A percentile compares a stretch with the other conserved stretches of the same genome.
These are phyloP conservation scores for Lordiphosa fenestrarum DNA, from an alignment of 2,888 invertebrate species.

Conservation along the genomic window DNA sequence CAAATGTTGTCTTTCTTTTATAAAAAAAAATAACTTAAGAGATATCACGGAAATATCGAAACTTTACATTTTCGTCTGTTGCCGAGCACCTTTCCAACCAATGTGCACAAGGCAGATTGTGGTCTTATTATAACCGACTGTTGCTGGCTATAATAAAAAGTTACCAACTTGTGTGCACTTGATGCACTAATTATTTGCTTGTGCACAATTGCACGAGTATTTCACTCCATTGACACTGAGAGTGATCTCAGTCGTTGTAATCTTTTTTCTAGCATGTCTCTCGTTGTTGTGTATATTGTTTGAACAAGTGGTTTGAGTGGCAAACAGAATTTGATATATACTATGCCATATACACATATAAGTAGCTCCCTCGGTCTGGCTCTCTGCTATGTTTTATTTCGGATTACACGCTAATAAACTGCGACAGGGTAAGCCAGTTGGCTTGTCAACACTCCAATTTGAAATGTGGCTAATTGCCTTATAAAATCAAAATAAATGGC, in stretches of 20 bases:
- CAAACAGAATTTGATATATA: too few species aligned
- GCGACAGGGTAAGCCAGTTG: slow-evolving; percentile 26
- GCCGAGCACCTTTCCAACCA: too few species aligned
- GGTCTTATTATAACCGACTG: background rate
- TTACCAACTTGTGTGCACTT: slow-evolving; percentile 17
- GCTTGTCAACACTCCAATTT: slow-evolving; percentile 21
- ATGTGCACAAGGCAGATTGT: background rate
- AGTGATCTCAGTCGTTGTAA: too few species aligned
- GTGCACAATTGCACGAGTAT: slow-evolving; percentile 6
- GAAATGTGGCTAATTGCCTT: slow-evolving; percentile 33
- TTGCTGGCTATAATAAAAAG: slow-evolving; percentile 1
- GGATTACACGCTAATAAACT: slow-evolving; percentile 34
- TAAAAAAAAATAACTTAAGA: too few species aligned
- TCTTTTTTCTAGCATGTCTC: too few species aligned
- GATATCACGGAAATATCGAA: too few species aligned
- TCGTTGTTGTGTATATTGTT: slow-evolving; percentile 31
- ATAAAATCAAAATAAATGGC: slow-evolving; percentile 26
- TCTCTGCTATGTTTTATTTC: slow-evolving; percentile 20
- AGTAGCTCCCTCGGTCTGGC: background rate
- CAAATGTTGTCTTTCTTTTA: too few species aligned
- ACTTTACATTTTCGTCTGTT: too few species aligned
- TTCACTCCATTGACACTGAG: slow-evolving; percentile 40
- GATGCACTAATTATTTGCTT: slow-evolving; percentile 42
- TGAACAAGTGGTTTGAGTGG: slow-evolving; percentile 42
- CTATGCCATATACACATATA: too few species aligned